Evolutionary conservation across 2,113 vertebrate genomes (phyloP).

Genomic region (Cavia aperea): DNA sequence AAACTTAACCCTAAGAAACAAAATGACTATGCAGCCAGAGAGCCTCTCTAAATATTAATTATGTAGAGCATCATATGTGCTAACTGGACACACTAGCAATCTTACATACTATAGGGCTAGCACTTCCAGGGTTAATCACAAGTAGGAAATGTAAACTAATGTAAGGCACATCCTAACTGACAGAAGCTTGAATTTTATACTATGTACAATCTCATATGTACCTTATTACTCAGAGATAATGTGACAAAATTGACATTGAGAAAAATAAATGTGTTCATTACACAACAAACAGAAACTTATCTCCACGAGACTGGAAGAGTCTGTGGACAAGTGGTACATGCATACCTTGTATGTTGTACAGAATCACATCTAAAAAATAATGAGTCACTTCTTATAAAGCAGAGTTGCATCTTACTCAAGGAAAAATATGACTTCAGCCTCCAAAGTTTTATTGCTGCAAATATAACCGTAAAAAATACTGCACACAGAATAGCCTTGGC

Average conservation of each 20-base stretch:
- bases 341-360: rapidly evolving
- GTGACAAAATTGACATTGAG: background rate
- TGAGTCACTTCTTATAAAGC: background rate
- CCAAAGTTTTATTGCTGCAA: background rate
- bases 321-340: background rate
- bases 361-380: background rate
- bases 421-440: background rate
- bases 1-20: background rate
- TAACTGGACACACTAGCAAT: background rate
- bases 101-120: background rate
- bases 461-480: background rate
- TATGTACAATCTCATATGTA: background rate
- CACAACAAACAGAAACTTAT: background rate
- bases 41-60: background rate
- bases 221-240: background rate
- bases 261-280: background rate
- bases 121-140: background rate
- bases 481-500: background rate
- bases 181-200: background rate
- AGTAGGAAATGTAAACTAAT: background rate
- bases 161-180: background rate
- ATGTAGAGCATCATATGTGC: background rate
- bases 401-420: background rate
- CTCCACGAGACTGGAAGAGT: background rate
- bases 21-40: background rate